phyloP scores from a whole-genome alignment of 2,888 invertebrate genomes.

The Thera obeliscata region DNA sequence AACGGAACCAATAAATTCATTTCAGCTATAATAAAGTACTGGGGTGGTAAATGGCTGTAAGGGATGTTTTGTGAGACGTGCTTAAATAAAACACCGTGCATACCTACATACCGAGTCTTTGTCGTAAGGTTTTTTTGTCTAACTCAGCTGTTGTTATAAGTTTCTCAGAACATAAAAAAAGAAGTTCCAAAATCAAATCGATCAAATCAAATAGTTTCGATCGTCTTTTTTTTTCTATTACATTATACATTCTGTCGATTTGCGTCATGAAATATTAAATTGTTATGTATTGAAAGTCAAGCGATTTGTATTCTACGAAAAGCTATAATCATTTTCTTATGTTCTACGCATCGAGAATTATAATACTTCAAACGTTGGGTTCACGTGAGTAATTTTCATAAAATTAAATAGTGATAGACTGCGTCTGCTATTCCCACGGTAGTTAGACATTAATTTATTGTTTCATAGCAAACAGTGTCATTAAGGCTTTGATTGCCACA shows the following conservation, averaged over 20 bases:
- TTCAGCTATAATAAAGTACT: constrained; percentile 28
- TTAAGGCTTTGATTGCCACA: constrained; percentile 13
- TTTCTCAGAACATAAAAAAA: not conserved
- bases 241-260: too few species aligned
- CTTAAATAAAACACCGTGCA: constrained; percentile 13
- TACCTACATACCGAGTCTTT: not conserved
- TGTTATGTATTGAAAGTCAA: too few species aligned
- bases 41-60: constrained; percentile 22
- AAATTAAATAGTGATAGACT: not conserved
- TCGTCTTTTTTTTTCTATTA: too few species aligned
- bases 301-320: too few species aligned
- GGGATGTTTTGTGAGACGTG: constrained; percentile 26
- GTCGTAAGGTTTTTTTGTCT: not conserved
- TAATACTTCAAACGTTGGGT: not conserved
- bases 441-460: not conserved
- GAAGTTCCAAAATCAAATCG: too few species aligned
- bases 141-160: not conserved
- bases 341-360: too few species aligned
- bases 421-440: not conserved
- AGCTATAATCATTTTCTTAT: too few species aligned
- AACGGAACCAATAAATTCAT: constrained; percentile 32
- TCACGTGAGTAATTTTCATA: not conserved
- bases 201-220: not conserved
- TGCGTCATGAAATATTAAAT: too few species aligned
- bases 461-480: constrained; percentile 9